Evolutionary conservation across 2,888 invertebrate species (phyloP).

Genomic region (Andrena marginata): DNA sequence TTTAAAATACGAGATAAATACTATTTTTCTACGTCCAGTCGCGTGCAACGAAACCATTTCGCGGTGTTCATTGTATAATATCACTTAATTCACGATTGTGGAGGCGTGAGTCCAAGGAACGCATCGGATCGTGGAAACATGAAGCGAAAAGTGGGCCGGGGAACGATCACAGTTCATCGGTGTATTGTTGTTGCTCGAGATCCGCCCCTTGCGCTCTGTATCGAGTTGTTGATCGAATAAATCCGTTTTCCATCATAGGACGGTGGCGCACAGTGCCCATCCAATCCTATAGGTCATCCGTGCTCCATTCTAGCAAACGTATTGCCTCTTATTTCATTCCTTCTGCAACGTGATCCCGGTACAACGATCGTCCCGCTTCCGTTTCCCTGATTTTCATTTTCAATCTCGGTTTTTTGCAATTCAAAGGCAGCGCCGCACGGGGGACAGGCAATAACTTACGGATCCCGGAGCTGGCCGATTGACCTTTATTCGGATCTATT

Average conservation of each 20-base stretch:
- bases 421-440: constrained; percentile 38
- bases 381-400: constrained; percentile 51
- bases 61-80: not conserved
- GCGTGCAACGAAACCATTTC: not conserved
- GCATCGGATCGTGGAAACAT: constrained; percentile 18
- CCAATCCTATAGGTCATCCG: constrained; percentile 39
- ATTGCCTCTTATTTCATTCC: constrained; percentile 54
- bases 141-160: constrained; percentile 23
- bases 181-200: constrained; percentile 34
- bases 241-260: constrained; percentile 48
- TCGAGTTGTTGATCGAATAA: constrained; percentile 54
- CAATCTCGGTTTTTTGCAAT: constrained; percentile 55
- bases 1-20: too few species aligned
- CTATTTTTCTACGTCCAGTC: not conserved
- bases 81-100: not conserved
- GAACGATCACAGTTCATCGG: constrained; percentile 15
- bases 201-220: constrained; percentile 13
- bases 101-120: constrained; percentile 17
- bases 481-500: constrained; percentile 59
- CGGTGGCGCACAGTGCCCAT: constrained; percentile 1
- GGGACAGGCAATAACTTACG: constrained; percentile 53
- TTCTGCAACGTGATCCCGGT: not conserved
- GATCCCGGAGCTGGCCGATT: constrained; percentile 39
- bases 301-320: constrained; percentile 43
- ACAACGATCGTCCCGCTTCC: constrained; percentile 31